These are phyloP conservation scores for Periparus ater DNA, from an alignment of 2,797 vertebrate species.

Conservation along the genomic window DNA sequence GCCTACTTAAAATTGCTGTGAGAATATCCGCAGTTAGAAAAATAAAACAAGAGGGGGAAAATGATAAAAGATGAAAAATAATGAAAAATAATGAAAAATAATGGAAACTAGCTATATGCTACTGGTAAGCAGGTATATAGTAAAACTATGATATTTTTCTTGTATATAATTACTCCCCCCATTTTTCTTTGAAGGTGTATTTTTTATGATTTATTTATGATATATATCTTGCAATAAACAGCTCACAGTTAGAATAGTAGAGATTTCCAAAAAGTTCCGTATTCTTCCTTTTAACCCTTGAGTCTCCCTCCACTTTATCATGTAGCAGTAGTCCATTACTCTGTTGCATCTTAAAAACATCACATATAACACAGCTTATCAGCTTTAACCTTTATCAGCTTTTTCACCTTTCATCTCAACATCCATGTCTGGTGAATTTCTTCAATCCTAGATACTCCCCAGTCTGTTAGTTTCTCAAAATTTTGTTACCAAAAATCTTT, in stretches of 20 bases:
- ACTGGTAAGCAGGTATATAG: constrained; percentile 34
- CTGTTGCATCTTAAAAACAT: neutral
- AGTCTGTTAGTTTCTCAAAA: neutral
- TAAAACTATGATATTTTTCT: constrained; percentile 21
- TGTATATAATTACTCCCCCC: neutral
- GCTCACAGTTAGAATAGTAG: neutral
- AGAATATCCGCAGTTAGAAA: neutral
- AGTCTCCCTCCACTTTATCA: neutral
- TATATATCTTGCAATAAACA: constrained; percentile 22
- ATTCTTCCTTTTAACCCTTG: neutral
- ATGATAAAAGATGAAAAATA: neutral
- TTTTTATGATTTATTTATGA: neutral
- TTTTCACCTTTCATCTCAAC: neutral
- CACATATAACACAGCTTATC: neutral
- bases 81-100: neutral
- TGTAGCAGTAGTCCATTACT: neutral
- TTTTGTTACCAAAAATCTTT: neutral
- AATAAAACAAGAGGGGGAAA: neutral
- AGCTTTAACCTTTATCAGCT: neutral
- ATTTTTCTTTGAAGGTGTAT: neutral
- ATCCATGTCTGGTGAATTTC: neutral
- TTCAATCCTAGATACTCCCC: neutral
- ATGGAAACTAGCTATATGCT: constrained; percentile 55
- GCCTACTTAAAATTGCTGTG: neutral
- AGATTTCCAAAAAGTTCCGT: neutral